Evolutionary conservation across 2,888 invertebrate genomes (phyloP).

Genomic region (Morinoia aosen): DNA sequence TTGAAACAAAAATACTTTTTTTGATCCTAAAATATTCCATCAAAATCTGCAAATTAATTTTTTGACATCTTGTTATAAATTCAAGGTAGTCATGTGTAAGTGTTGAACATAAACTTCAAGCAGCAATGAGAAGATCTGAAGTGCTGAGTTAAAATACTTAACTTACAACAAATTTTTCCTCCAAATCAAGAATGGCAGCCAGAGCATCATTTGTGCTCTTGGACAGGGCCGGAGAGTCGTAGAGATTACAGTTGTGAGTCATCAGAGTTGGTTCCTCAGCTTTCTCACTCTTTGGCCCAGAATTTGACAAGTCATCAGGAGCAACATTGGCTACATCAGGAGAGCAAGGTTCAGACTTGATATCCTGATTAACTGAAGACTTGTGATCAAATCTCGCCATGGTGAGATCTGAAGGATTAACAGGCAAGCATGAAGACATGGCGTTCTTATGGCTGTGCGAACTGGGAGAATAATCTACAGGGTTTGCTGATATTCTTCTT

Average conservation of each 20-base stretch:
- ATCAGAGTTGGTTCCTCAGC: background rate
- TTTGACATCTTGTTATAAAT: background rate
- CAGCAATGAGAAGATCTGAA: background rate
- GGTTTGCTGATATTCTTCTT: background rate
- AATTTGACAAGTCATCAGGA: background rate
- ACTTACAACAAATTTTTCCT: slow-evolving; percentile 27
- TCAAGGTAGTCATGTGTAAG: background rate
- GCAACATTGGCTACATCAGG: background rate
- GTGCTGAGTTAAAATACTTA: background rate
- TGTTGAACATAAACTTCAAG: background rate
- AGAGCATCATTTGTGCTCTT: slow-evolving; percentile 29
- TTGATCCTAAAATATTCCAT: background rate
- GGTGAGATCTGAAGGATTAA: background rate
- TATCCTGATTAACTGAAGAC: background rate
- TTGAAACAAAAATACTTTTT: background rate
- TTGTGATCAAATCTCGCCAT: background rate
- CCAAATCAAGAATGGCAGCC: slow-evolving; percentile 29
- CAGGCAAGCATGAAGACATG: background rate
- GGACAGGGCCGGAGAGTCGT: background rate
- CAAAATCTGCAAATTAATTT: background rate
- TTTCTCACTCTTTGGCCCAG: background rate
- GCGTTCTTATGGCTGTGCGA: background rate
- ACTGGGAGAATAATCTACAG: background rate
- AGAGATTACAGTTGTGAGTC: background rate
- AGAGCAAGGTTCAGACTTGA: slow-evolving; percentile 7